Base-by-base conservation (phyloP, 2,888 invertebrate genomes). In the Oxyteleia sp. region DNA sequence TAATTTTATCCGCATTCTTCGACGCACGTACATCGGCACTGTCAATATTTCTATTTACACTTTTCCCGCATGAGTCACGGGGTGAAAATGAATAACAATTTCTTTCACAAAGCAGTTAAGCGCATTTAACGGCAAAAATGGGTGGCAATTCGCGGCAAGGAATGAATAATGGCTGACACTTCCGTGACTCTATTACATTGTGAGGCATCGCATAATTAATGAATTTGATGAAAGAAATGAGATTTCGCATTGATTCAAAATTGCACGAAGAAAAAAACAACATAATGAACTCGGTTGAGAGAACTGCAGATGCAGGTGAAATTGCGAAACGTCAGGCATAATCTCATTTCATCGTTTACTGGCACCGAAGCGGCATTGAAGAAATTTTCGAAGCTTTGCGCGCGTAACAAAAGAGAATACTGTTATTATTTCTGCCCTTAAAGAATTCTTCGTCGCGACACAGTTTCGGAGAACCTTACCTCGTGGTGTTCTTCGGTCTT, bases 171-270 rank as follows among this genome's bases (percentile, higher is more conserved):
- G 61, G 59, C 41, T 26, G 57, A 78, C 55, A 57, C 43, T 45
- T 29, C 51, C 68, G 61, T 51, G 45, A 53, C 68, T 43, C 41
- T 57, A 59, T 43, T 61, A 61, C 68, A 74, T 57, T 57, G 71
- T 29, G 57, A 71, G 23, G 59, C 45, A 35, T 71, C 81, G 63
- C 66, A 55, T 66, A 81, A 81, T 74, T 80, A 59, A 66, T 64
- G 72, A 64, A 66, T 74, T 64, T 72, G 66, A 57, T 66, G 53
- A 68, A 74, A 74, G 74, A 66, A 81, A 55, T 61, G 51, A 74
- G 64, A 64, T 66, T 72, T 57, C 15, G 49, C 57, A 49, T 64
- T 79, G 66, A 66, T 59, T 41, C 41, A 68, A 53, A 74, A 68
- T 49, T 61, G 72, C 61, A 68, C 18, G 59, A 45, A 71, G 51